These are phyloP conservation scores for Drosophila aff. DNA, from an alignment of 1,140 invertebrate species.

Conservation along the genomic window DNA sequence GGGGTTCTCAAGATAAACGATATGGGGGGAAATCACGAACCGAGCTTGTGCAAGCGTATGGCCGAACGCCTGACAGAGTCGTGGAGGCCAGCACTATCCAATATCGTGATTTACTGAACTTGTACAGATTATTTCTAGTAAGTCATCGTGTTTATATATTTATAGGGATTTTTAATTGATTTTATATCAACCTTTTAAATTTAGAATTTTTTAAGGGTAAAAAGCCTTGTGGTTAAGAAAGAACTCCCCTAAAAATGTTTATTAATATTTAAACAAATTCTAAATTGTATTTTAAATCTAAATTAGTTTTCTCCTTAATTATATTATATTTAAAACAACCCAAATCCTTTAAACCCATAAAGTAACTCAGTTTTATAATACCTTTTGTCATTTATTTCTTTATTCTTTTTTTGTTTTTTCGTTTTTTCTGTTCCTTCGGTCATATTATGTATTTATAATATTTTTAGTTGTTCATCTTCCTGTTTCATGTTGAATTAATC, in stretches of 20 bases:
- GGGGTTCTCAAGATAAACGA: slow-evolving; percentile 42
- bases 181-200: too few species aligned
- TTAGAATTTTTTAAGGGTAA: too few species aligned
- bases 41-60: slow-evolving; percentile 34
- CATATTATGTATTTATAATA: slow-evolving; percentile 68
- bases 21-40: slow-evolving; percentile 46
- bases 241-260: too few species aligned
- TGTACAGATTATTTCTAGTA: background rate
- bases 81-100: slow-evolving; percentile 33
- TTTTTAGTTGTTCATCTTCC: slow-evolving; percentile 63
- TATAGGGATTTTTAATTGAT: background rate
- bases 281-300: background rate
- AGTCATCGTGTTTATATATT: background rate
- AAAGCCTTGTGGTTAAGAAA: too few species aligned
- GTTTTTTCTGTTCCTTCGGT: slow-evolving; percentile 41
- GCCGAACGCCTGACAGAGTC: slow-evolving; percentile 30
- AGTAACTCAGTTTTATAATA: slow-evolving; percentile 50
- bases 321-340: background rate
- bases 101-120: slow-evolving; percentile 36
- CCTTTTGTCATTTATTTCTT: slow-evolving; percentile 67
- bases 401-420: slow-evolving; percentile 34
- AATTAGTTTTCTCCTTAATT: too few species aligned
- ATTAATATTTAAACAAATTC: background rate
- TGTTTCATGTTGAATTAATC: slow-evolving; percentile 65
- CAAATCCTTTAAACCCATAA: background rate